Conservation (phyloP, 2,797 vertebrate genomes). For the Eospalax fontanierii region DNA sequence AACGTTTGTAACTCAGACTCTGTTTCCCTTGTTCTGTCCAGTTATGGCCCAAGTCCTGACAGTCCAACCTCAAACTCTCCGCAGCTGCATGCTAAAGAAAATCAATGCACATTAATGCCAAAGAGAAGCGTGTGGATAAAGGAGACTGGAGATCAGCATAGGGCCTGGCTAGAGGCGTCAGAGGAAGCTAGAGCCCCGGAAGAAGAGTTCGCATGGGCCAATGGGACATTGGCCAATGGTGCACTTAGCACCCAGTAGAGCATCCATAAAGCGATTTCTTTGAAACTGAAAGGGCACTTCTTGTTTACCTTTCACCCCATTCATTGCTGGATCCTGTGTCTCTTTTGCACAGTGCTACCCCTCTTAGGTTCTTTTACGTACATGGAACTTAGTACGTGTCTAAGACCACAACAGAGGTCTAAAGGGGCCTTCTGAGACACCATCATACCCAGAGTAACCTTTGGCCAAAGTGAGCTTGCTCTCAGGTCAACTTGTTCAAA, state of each 20-base stretch:
- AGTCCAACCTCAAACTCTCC: neutral
- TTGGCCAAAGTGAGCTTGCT: conserved; percentile 34
- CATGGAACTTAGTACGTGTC: neutral
- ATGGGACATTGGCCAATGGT: neutral
- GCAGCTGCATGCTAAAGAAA: neutral
- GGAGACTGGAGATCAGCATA: neutral
- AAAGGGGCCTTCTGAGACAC: neutral
- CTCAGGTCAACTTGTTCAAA: conserved; percentile 68
- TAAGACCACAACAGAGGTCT: neutral
- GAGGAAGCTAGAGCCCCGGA: neutral
- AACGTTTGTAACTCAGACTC: neutral
- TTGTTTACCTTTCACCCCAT: neutral
- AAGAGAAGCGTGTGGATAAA: neutral
- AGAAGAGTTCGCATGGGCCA: neutral
- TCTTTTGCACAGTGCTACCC: neutral
- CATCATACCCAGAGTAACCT: conserved; percentile 54
- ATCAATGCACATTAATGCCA: neutral
- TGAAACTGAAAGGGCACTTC: neutral
- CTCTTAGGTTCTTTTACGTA: neutral
- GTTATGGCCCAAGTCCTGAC: neutral
- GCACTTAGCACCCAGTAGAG: neutral
- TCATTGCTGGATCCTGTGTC: neutral
- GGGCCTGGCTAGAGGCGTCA: neutral
- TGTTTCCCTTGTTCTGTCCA: neutral
- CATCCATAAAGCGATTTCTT: neutral